A percentile compares a stretch with the other conserved stretches of the same genome.
Evolutionary conservation across 2,888 invertebrate genomes (phyloP).

Genomic region (Hoplodrina ambigua): DNA sequence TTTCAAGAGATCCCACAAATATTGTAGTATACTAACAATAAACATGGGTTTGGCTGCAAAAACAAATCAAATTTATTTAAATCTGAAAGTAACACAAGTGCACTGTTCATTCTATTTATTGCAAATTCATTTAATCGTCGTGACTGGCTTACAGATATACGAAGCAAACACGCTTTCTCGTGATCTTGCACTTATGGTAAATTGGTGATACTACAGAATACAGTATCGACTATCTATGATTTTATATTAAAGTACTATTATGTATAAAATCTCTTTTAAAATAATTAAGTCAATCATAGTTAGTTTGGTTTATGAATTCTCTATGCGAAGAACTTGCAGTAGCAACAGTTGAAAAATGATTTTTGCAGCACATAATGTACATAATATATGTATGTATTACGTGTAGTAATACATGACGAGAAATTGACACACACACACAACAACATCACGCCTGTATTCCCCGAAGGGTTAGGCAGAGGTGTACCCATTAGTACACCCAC

Average conservation of each 20-base stretch:
- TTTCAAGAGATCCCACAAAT: background rate
- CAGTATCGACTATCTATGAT: too few species aligned
- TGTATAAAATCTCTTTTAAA: too few species aligned
- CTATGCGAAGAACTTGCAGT: too few species aligned
- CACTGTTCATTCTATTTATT: background rate
- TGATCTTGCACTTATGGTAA: constrained; percentile 2
- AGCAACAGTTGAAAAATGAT: background rate
- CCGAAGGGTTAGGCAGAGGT: too few species aligned
- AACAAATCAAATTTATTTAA: too few species aligned
- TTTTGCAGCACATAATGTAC: background rate
- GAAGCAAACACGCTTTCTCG: constrained; percentile 9
- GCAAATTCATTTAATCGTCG: constrained; percentile 9
- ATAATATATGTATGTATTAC: too few species aligned
- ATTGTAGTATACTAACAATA: background rate
- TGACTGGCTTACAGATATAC: background rate
- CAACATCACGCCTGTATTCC: too few species aligned
- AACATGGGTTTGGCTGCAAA: background rate
- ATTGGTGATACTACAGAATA: background rate
- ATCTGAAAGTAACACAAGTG: background rate
- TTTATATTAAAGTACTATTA: too few species aligned
- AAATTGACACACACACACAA: too few species aligned
- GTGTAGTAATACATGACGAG: too few species aligned
- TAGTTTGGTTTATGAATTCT: background rate
- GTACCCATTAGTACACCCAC: too few species aligned
- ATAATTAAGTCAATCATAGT: background rate